phyloP scores from a whole-genome alignment of 1,140 invertebrate species.

The Argopecten irradians region DNA sequence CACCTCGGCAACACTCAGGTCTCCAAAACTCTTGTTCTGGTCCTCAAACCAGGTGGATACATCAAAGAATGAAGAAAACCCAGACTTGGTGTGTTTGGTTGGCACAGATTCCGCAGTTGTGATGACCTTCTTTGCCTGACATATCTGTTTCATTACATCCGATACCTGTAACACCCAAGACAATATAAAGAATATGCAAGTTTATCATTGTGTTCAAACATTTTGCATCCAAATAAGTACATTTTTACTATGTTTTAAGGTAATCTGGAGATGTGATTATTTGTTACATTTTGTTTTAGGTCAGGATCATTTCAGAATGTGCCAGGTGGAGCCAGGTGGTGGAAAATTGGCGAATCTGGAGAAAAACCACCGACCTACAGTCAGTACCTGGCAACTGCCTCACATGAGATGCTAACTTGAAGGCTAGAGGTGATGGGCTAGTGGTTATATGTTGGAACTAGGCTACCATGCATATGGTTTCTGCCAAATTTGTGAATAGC shows the following conservation, averaged over 20 bases:
- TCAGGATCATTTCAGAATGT: too few relatives aligned
- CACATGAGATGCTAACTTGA: too few relatives aligned
- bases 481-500: too few relatives aligned
- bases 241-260: not conserved
- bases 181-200: not conserved
- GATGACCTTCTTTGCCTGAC: conserved; percentile 33
- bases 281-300: not conserved
- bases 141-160: conserved; percentile 24
- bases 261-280: not conserved
- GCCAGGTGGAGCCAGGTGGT: too few relatives aligned
- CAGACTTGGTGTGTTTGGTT: conserved; percentile 23
- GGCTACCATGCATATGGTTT: too few relatives aligned
- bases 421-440: too few relatives aligned
- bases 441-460: too few relatives aligned
- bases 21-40: conserved; percentile 32
- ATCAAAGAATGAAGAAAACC: conserved; percentile 46
- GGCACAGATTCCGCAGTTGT: not conserved
- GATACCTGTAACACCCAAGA: not conserved
- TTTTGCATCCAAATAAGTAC: conserved; percentile 37
- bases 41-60: conserved; percentile 44
- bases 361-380: too few relatives aligned
- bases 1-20: conserved; percentile 41
- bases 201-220: conserved; percentile 30
- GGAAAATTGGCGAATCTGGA: too few relatives aligned
- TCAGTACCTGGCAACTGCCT: too few relatives aligned